Percentiles rank a stretch among this genome's conserved stretches.
phyloP scores from a whole-genome alignment of 92 coral and sea anemone species.

The Actinernus sp. region DNA sequence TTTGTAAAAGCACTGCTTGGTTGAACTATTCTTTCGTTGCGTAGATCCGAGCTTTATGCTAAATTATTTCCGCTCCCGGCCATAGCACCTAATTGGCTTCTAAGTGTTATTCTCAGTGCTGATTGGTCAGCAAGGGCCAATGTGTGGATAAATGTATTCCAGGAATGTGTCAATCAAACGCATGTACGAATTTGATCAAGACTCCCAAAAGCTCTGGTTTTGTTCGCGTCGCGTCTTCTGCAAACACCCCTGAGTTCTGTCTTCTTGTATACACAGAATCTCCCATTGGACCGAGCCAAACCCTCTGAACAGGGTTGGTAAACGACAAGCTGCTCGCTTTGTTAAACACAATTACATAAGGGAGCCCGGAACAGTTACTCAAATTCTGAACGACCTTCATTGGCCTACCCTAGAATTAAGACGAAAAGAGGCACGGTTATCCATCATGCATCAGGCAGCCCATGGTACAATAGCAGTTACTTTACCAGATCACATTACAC shows the following conservation, averaged over 20 bases:
- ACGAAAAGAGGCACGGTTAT: no score
- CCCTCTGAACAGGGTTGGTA: conserved; percentile 5
- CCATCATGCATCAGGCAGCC: no score
- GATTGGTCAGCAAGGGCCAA: conserved; percentile 32
- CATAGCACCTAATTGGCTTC: conserved; percentile 49
- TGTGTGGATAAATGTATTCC: conserved; percentile 68
- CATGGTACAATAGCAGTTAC: no score
- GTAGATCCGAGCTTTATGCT: conserved; percentile 21
- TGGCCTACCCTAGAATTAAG: no score
- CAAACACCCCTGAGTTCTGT: conserved; percentile 65
- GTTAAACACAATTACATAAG: no score
- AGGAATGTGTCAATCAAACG: conserved; percentile 88
- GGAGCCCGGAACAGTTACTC: no score
- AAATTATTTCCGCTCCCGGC: conserved; percentile 24
- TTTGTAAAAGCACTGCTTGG: not conserved
- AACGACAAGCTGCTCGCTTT: no score
- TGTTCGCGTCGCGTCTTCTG: conserved; percentile 65
- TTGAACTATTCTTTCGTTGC: conserved; percentile 8
- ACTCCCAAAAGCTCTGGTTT: conserved; percentile 2
- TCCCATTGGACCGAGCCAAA: conserved; percentile 7
- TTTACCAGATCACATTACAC: no score
- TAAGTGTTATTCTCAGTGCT: conserved; percentile 10
- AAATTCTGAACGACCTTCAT: no score
- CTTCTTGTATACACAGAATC: conserved; percentile 28
- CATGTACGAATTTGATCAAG: conserved; percentile 50